These are phyloP conservation scores for Heliconius congener DNA, from an alignment of 1,140 invertebrate species.

Conservation along the genomic window DNA sequence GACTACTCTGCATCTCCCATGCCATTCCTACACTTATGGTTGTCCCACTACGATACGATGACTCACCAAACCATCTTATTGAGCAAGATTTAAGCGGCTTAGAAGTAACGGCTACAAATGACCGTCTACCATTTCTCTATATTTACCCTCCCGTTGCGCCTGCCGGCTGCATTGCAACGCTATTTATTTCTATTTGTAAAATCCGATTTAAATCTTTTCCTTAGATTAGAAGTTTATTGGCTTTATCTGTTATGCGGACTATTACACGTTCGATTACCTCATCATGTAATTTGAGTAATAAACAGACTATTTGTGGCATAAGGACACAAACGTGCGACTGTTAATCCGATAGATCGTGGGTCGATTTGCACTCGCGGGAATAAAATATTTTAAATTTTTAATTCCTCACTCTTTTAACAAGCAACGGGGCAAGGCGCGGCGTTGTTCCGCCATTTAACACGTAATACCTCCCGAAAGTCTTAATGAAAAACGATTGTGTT, in stretches of 20 bases:
- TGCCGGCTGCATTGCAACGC: conserved; percentile 12
- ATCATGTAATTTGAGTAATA: background rate
- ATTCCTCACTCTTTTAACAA: too few species aligned
- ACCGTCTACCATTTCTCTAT: background rate
- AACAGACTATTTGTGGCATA: background rate
- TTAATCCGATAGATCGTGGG: too few species aligned
- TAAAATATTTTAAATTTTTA: too few species aligned
- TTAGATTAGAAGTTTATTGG: background rate
- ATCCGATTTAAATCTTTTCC: conserved; percentile 6
- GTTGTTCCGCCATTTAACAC: too few species aligned
- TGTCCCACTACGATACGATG: too few species aligned
- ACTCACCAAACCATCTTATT: background rate
- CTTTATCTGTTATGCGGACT: background rate
- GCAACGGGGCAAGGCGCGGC: too few species aligned
- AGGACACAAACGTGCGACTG: too few species aligned
- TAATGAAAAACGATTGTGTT: too few species aligned
- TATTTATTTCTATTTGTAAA: conserved; percentile 29
- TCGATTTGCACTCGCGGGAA: too few species aligned
- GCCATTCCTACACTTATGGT: too few species aligned
- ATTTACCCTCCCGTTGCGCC: background rate
- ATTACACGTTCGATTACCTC: background rate
- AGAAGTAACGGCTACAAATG: background rate
- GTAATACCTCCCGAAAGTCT: too few species aligned
- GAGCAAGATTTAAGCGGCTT: background rate
- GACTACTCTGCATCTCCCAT: too few species aligned